Base-by-base conservation (phyloP, 1,140 invertebrate species). In the Lasioglossum albipes region DNA sequence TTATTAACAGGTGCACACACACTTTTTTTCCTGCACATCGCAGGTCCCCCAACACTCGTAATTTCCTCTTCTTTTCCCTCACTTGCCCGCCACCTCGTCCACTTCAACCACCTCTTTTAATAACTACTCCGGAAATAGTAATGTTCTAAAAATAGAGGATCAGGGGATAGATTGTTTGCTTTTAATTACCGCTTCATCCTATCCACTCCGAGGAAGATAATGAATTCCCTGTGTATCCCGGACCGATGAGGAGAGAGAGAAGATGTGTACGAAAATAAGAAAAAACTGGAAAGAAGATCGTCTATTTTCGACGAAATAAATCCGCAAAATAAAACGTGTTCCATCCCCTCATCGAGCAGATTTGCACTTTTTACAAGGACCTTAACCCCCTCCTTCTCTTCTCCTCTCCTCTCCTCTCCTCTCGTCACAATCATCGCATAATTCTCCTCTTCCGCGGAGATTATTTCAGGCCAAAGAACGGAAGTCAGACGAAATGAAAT, bases 21-120 rank as follows among this genome's bases (percentile, higher is more conserved):
- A 74, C 77, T 49, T 74, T 79, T 79, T 79, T 79, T 79, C 77
- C 42, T 74, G 71, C 77, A 74, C 77, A 79, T 79, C 36, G 77
- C 77, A 74, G 77, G 77, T 79, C 64, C 52, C 18, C 52, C 52
- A 16, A 16, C 16, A 6, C 52, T 13, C 22, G 20, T 49, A 59
- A 70, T 74, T 66, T 66, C 49, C 22, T 79, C 36, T 72, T 57
- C 64, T 41, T 59, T 20, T 5, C 16, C 18, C 22, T 65, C 77
- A 65, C 69, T 72, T 72, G 16, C 31, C 10, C 22, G 42, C 10
- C 52, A 18, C 4, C 18, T 5, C 36, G 41, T 66, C 59, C 7
- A 2, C 13, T 52, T 20, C 6, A 54, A 31, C 36, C 42, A 36
- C 20, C 16, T 36, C 18, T 2, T 12, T 16, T 22, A 7, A 31